These are phyloP conservation scores for Tolmerus cingulatus DNA, from an alignment of 2,888 invertebrate species.

Conservation along the genomic window DNA sequence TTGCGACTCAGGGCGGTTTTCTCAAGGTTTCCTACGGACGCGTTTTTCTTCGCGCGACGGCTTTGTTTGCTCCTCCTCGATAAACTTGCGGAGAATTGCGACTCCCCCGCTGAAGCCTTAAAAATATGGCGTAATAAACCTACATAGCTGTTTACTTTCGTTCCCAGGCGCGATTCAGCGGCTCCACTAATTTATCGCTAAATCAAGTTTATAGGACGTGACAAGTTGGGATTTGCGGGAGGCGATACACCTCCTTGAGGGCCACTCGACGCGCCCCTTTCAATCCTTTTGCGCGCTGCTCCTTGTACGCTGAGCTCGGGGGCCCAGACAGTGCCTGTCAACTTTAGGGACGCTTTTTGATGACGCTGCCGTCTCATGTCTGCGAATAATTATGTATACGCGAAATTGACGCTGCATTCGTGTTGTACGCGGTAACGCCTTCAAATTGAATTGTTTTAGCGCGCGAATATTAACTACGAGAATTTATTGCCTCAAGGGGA, in stretches of 20 bases:
- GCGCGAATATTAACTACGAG: not conserved
- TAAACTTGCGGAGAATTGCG: not conserved
- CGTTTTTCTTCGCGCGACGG: not conserved
- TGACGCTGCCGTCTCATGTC: not conserved
- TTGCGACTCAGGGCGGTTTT: not conserved
- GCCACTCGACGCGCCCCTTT: not conserved
- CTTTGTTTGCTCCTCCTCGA: not conserved
- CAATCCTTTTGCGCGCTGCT: not conserved
- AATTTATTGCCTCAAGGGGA: not conserved
- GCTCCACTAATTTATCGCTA: not conserved
- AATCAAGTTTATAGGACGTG: constrained; percentile 1
- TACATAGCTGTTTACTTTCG: not conserved
- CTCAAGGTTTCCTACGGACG: not conserved
- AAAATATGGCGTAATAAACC: constrained; percentile 9
- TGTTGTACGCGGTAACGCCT: not conserved
- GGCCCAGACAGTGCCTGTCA: not conserved
- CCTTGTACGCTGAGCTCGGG: not conserved
- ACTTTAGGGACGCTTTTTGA: not conserved
- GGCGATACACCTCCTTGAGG: not conserved
- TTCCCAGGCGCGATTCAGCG: not conserved
- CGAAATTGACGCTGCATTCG: not conserved
- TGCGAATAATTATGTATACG: constrained; percentile 3
- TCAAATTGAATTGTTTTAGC: not conserved
- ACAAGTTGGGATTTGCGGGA: not conserved
- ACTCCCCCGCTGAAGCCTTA: not conserved